Evolutionary conservation across 2,888 invertebrate species (phyloP).

Genomic region (Cephus sareptanus): DNA sequence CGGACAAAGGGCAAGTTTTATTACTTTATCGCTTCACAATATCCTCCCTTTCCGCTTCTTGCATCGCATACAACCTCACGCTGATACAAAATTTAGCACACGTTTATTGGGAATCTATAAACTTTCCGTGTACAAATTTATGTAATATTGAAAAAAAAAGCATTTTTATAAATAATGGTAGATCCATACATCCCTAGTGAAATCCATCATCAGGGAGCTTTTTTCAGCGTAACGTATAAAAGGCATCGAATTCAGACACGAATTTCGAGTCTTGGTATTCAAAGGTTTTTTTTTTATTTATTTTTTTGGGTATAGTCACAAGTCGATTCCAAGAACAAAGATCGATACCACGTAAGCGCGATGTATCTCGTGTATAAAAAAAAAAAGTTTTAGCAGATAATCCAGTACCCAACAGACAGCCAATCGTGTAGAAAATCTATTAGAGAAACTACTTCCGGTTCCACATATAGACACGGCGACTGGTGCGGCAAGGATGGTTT

Average conservation of each 20-base stretch:
- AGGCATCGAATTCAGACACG: no score
- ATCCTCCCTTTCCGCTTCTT: not conserved
- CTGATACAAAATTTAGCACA: not conserved
- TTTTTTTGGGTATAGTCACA: no score
- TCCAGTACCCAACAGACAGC: not conserved
- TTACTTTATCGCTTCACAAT: not conserved
- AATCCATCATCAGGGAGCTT: no score
- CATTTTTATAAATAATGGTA: no score
- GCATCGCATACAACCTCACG: fast-evolving
- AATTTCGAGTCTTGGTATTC: no score
- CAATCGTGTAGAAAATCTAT: not conserved
- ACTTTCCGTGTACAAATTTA: no score
- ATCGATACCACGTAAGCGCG: not conserved
- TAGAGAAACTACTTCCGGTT: not conserved
- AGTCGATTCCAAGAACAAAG: not conserved
- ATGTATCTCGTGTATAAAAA: not conserved
- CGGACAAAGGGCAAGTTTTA: not conserved
- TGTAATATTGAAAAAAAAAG: no score
- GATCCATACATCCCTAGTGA: no score
- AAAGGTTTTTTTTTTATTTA: no score
- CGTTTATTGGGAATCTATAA: not conserved
- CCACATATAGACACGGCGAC: not conserved
- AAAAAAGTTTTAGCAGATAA: not conserved
- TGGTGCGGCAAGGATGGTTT: not conserved
- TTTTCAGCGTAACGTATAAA: no score